Conservation (phyloP, 1,140 invertebrate species). For the Aphis craccivora region DNA sequence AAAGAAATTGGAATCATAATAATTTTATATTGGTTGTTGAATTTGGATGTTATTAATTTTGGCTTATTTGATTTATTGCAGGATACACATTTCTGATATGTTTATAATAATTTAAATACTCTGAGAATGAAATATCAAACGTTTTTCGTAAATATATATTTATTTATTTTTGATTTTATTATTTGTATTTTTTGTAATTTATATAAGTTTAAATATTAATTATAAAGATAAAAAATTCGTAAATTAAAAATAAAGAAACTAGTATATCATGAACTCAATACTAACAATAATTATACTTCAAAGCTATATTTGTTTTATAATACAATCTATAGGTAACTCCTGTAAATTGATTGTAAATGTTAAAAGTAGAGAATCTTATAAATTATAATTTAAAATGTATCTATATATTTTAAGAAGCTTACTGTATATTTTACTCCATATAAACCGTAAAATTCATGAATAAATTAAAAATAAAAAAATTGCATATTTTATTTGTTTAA, state of each 20-base stretch:
- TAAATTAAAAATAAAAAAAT: background rate
- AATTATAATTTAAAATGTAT: background rate
- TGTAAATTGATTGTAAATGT: background rate
- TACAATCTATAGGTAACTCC: background rate
- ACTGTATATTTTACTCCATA: background rate
- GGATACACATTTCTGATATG: background rate
- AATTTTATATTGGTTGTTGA: background rate
- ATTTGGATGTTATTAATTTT: background rate
- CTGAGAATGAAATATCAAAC: background rate
- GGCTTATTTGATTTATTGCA: background rate
- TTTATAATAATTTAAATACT: background rate
- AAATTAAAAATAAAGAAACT: background rate
- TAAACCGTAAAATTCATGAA: background rate
- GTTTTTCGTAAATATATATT: background rate
- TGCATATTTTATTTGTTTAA: background rate
- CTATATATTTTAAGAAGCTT: background rate
- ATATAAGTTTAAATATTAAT: background rate
- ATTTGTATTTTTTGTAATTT: background rate
- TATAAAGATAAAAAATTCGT: background rate
- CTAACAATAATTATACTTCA: background rate
- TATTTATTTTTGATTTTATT: background rate
- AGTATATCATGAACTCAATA: background rate
- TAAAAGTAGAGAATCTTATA: background rate
- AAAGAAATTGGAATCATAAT: background rate
- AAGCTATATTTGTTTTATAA: background rate